A percentile compares a stretch with the other conserved stretches of the same genome.
phyloP scores from a whole-genome alignment of 1,140 invertebrate species.

The Elymnias hypermnestra region DNA sequence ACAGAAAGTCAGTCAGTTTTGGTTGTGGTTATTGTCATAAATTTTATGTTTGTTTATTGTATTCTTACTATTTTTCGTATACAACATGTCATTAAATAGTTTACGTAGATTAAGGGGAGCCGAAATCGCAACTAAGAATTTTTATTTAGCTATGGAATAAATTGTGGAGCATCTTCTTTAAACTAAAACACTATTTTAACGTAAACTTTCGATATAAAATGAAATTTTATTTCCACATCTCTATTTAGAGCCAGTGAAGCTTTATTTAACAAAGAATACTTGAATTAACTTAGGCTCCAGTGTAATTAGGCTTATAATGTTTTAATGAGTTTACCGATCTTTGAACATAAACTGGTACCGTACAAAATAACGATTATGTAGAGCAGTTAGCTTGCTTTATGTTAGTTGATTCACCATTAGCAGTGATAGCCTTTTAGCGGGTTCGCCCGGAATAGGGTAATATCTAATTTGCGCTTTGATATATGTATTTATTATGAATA shows the following conservation, averaged over 20 bases:
- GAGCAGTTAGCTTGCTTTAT: slow-evolving; percentile 10
- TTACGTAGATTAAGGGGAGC: too few species aligned
- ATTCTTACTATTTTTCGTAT: too few species aligned
- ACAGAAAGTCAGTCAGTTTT: too few species aligned
- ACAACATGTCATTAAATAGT: too few species aligned
- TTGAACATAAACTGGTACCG: slow-evolving; percentile 7
- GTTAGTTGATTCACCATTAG: slow-evolving; percentile 1
- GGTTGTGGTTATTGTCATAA: too few species aligned
- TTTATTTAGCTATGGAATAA: too few species aligned
- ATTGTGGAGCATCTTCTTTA: too few species aligned
- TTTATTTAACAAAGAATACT: slow-evolving; percentile 10
- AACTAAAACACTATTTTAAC: too few species aligned
- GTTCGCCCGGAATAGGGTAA: background rate
- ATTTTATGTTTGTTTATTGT: too few species aligned
- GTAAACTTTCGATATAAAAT: background rate
- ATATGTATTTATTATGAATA: too few species aligned
- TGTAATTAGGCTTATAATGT: slow-evolving; percentile 17
- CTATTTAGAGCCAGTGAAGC: slow-evolving; percentile 2
- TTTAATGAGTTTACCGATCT: slow-evolving; percentile 19
- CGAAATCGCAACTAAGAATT: too few species aligned
- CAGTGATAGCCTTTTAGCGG: slow-evolving; percentile 2
- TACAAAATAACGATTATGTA: slow-evolving; percentile 12
- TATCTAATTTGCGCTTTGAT: slow-evolving; percentile 1
- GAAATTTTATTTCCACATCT: background rate
- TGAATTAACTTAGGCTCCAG: slow-evolving; percentile 16